Evolutionary conservation across 2,888 invertebrate genomes (phyloP), one percentile per base, ranked within the genome.

Genomic region (Catonia carolina): DNA sequence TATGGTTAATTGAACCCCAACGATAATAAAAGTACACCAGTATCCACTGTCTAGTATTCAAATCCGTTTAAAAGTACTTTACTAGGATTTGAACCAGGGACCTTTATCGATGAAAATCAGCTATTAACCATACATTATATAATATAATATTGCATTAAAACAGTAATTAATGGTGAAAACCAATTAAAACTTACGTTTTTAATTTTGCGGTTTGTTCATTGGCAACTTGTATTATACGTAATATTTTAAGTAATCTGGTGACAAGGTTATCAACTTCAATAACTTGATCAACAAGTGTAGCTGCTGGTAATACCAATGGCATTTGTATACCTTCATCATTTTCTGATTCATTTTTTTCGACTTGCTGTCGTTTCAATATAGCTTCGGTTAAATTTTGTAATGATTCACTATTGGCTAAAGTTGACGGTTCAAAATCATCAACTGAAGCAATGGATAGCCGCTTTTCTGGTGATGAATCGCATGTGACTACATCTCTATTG

Each of bases 341-440:
- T 45, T 61, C 62, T 56, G 72, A 73, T 54, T 74, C 73, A 53
- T 69, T 70, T 60, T 70, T 69, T 14, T 83, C 83, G 60, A 79
- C 77, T 63, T 82, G 81, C 67, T 87, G 86, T 1, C 88, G 79
- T 68, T 80, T 79, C 49, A 85, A 77, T 68, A 88, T 87, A 53
- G 88, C 85, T 65, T 86, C 86, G 0, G 88, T 85, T 7, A 89
- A 73, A 70, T 85, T 87, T 66, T 86, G 86, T 39, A 89, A 77
- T 39, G 87, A 88, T 67, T 87, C 87, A 55, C 68, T 68, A 15
- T 37, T 37, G 4, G 6, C 37, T 17, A 35, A 33, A 14, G 61
- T 56, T 1, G 60, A 61, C 18, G 56, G 41, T 50, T 61, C 63
- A 1, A 59, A 33, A 6, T 59, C 59, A 14, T 59, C 60, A 18